Base-by-base conservation (phyloP, 2,797 vertebrate species). In the Poeciliopsis infans region DNA sequence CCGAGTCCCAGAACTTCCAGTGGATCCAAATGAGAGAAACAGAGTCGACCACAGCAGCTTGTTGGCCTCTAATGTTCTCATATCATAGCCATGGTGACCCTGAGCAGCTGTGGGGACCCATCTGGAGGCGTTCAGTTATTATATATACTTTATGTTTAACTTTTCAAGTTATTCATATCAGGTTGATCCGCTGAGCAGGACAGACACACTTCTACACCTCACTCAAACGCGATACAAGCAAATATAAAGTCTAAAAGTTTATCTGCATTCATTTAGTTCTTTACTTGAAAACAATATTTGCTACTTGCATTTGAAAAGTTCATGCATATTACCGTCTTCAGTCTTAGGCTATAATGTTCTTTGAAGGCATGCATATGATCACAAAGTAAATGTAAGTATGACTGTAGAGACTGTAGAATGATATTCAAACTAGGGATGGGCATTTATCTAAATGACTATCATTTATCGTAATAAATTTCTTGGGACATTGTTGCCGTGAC, bases 11-110 rank as follows among this genome's bases (percentile, higher is more conserved):
- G 55, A 64, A 76, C 81, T 81, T 78, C 72, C 23, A 78, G 79
- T 86, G 83, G 72, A 41, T 83, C 85, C 85, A 91, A 72, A 92
- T 57, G 90, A 91, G 87, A 68, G 71, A 80, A 93, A 61, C 92
- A 90, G 91, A 85, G 86, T 51, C n/a, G 15, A 77, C 85, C 90
- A 49, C 92, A 87, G 83, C 84, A 46, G 85, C 87, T n/a, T 36
- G 59, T 36, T 64, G 59, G 15, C 31, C 59, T 64, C 59, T 64
- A 20, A 64, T 64, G 31, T 64, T 64, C 59, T 64, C 59, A 64
- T 31, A 20, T 64, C 1, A 3, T 64, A 36, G 59, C 16, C 31
- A 36, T 33, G 59, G 31, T 20, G 59, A 64, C 31, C 59, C 16
- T 36, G 16, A 64, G 59, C 59, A 20, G 33, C 59, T 64, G 59